phyloP scores from a whole-genome alignment of 2,888 invertebrate species.

The Hyposoter didymator region DNA sequence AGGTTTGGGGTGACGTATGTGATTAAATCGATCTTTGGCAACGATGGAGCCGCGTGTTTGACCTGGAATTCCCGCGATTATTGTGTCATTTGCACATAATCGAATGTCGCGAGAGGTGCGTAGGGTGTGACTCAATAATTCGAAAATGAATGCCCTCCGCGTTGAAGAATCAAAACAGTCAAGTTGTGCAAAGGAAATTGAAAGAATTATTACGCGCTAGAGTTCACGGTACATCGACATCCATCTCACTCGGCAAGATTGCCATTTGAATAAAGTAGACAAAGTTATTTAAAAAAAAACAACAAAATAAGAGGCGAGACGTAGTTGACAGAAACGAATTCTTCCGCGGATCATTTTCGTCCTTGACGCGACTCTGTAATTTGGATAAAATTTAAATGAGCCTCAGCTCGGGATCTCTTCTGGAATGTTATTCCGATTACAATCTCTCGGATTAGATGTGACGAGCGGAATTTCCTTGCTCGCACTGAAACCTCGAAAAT shows the following conservation, averaged over 20 bases:
- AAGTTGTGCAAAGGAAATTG: neutral
- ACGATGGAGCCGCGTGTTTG: slow-evolving; percentile 36
- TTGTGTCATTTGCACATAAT: slow-evolving; percentile 66
- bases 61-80: slow-evolving; percentile 51
- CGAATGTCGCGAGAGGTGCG: slow-evolving; percentile 39
- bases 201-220: slow-evolving; percentile 7
- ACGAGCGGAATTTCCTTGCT: slow-evolving; percentile 21
- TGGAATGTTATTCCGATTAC: slow-evolving; percentile 28
- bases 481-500: neutral
- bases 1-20: slow-evolving; percentile 20
- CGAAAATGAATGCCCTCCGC: neutral
- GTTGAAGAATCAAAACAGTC: neutral
- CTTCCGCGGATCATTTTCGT: neutral
- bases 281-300: neutral
- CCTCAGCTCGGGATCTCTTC: neutral
- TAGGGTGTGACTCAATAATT: slow-evolving; percentile 60
- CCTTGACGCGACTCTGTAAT: neutral
- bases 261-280: neutral
- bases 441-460: slow-evolving; percentile 29
- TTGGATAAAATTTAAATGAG: slow-evolving; percentile 10
- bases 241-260: neutral
- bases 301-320: neutral
- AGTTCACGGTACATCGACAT: neutral
- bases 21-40: slow-evolving; percentile 31
- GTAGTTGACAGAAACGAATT: neutral